phyloP scores from a whole-genome alignment of 2,888 invertebrate genomes.

The Cordilura impudica region DNA sequence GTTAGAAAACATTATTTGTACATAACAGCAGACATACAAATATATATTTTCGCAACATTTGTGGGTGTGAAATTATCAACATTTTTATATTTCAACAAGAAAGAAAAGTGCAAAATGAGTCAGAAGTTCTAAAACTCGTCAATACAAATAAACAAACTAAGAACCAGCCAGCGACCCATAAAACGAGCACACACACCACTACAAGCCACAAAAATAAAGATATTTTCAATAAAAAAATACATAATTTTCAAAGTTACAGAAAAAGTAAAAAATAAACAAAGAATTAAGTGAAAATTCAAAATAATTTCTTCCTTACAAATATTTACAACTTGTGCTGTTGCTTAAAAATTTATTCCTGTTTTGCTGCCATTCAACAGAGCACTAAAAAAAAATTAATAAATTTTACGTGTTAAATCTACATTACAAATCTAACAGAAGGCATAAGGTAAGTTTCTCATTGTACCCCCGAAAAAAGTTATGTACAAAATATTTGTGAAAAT shows the following conservation, averaged over 20 bases:
- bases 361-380: background rate
- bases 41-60: conserved; percentile 1
- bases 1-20: background rate
- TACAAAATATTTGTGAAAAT: conserved; percentile 1
- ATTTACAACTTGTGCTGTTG: background rate
- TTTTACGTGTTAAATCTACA: conserved; percentile 35
- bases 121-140: conserved; percentile 12
- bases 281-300: conserved; percentile 13
- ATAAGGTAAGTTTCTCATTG: conserved; percentile 37
- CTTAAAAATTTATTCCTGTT: background rate
- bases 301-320: conserved; percentile 6
- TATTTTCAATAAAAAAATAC: background rate
- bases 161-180: background rate
- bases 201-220: background rate
- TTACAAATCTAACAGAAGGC: conserved; percentile 30
- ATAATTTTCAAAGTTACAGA: conserved; percentile 30
- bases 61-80: conserved; percentile 55
- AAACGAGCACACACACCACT: background rate
- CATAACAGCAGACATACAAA: background rate
- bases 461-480: background rate
- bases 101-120: conserved; percentile 7
- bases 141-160: conserved; percentile 8
- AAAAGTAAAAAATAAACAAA: background rate
- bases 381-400: conserved; percentile 9
- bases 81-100: conserved; percentile 61